Evolutionary conservation across 2,797 vertebrate genomes (phyloP).

Genomic region (Notolepis coatsorum): DNA sequence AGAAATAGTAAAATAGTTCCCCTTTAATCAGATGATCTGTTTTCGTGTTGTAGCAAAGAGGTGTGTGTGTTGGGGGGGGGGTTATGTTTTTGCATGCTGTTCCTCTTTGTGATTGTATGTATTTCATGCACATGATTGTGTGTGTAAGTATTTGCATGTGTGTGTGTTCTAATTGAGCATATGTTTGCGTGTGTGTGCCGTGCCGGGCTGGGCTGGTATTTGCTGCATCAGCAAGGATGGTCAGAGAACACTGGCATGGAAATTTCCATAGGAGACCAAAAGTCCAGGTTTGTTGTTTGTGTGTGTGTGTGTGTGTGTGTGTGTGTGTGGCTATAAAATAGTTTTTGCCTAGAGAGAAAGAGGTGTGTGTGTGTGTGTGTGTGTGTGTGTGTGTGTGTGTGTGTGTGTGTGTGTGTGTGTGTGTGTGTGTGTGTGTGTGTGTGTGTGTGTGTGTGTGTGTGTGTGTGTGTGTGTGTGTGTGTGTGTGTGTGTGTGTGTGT

Average conservation of each 20-base stretch:
- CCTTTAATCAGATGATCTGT: not conserved
- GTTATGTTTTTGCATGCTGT: not conserved
- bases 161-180: not conserved
- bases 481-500: not conserved
- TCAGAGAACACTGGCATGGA: constrained; percentile 45
- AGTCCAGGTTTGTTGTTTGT: not conserved
- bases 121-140: not conserved
- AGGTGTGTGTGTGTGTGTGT: not conserved
- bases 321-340: too few relatives aligned
- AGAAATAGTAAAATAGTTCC: too few relatives aligned
- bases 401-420: not conserved
- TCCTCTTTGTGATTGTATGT: not conserved
- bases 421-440: not conserved
- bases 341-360: too few relatives aligned
- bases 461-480: constrained; percentile 6
- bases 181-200: not conserved
- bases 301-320: not conserved
- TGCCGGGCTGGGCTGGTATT: constrained; percentile 40
- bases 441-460: not conserved
- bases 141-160: not conserved
- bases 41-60: not conserved
- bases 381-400: not conserved
- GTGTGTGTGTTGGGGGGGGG: too few relatives aligned
- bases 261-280: constrained; percentile 45
- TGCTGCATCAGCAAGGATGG: constrained; percentile 59